Conservation (phyloP, 2,888 invertebrate genomes). For the Hartigia nigra region DNA sequence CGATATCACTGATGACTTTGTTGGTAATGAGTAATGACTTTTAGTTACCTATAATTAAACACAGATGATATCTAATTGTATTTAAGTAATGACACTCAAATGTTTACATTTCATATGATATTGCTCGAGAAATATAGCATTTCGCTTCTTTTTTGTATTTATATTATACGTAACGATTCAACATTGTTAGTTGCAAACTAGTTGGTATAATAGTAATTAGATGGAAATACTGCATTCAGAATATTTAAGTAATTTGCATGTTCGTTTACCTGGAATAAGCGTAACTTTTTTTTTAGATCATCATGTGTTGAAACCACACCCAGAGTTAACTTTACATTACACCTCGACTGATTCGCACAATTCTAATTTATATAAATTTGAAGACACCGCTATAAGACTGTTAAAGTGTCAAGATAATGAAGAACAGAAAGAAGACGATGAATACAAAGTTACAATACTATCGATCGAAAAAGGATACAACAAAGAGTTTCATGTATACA, state of each 20-base stretch:
- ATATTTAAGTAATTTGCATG: not conserved
- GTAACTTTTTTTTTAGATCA: slow-evolving; percentile 38
- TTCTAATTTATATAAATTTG: slow-evolving; percentile 31
- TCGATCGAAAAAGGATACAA: slow-evolving; percentile 47
- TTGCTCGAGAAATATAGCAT: not conserved
- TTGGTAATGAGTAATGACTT: slow-evolving; percentile 34
- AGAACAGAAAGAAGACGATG: slow-evolving; percentile 14
- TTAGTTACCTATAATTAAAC: not conserved
- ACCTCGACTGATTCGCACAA: slow-evolving; percentile 29
- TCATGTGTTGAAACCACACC: slow-evolving; percentile 40
- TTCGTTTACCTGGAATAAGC: not conserved
- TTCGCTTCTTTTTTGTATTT: too few species aligned
- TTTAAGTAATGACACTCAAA: not conserved
- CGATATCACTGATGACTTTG: slow-evolving; percentile 41
- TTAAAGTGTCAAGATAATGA: slow-evolving; percentile 25
- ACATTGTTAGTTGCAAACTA: too few species aligned
- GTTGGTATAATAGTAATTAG: slow-evolving; percentile 11
- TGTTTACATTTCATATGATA: not conserved
- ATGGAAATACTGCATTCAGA: not conserved
- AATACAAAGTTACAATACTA: slow-evolving; percentile 31
- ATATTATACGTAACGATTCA: too few species aligned
- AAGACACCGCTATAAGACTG: slow-evolving; percentile 28
- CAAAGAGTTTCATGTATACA: slow-evolving; percentile 44
- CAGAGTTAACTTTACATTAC: slow-evolving; percentile 28
- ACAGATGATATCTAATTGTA: not conserved